Evolutionary conservation across 1,140 invertebrate genomes (phyloP), one percentile per base, ranked within the genome.

Genomic region (Neotoxoptera formosana): DNA sequence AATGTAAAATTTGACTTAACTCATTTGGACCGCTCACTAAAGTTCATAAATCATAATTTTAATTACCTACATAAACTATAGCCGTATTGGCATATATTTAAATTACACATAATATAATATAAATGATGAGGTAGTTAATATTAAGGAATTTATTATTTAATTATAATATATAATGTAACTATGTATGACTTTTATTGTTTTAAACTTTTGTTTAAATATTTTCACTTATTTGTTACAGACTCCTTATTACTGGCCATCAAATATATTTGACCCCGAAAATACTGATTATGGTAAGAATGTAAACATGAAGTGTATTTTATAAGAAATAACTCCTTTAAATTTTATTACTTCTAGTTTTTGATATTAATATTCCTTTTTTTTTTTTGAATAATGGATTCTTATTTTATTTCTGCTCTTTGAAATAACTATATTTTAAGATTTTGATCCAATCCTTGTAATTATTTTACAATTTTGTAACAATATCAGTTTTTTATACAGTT

Each of bases 201-300:
- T n/a, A n/a, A n/a, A 76, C 4, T 76, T 4, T 76, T n/a, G 45
- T 88, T 34, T 30, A 41, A 25, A 88, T 34, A 23, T 21, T 53
- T n/a, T 45, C 47, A 84, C 34, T 83, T 47, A 6, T 45, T 92
- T 93, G 11, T 97, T 98, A 96, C 97, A 99, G 97, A 99, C 99
- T 14, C 99, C 99, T 25, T 99, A 99, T 95, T 99, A 99, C 96
- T 99, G 99, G 99, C 99, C 99, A 34, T 99, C 98, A 8, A 99
- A 99, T 95, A 99, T 98, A 96, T 99, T 98, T 97, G 99, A 99
- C 95, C 99, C 99, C 6, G 99, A 99, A 95, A 99, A 99, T 95
- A 99, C 99, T 11, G 99, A 99, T 95, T 99, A 99, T 96, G 99
- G 98, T 99, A 96, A 95, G 87, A 91, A 21, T 53, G 3, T 53